These are phyloP conservation scores for Toxonevra muliebris DNA, from an alignment of 2,888 invertebrate species.

Conservation along the genomic window DNA sequence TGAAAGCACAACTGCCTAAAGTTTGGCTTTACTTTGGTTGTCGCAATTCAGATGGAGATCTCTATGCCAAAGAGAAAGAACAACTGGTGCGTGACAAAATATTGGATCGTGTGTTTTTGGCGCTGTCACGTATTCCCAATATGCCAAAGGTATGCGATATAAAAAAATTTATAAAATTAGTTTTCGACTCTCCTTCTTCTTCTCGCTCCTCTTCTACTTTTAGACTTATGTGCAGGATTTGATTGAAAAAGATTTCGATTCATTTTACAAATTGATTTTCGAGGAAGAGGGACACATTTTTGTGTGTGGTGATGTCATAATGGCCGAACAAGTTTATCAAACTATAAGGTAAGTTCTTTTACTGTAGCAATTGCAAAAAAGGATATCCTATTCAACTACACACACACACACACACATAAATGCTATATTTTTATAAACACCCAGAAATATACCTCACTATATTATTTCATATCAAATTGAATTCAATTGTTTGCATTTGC, in stretches of 20 bases:
- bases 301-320: slow-evolving; percentile 96
- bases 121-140: slow-evolving; percentile 81
- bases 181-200: background rate
- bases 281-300: slow-evolving; percentile 88
- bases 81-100: slow-evolving; percentile 76
- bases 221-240: slow-evolving; percentile 82
- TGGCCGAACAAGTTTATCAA: slow-evolving; percentile 95
- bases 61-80: slow-evolving; percentile 84
- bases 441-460: slow-evolving; percentile 3
- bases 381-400: too few species aligned
- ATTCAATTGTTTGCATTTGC: background rate
- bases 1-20: slow-evolving; percentile 60
- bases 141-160: slow-evolving; percentile 74
- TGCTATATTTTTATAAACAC: background rate
- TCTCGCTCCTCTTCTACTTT: background rate
- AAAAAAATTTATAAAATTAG: background rate
- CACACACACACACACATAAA: background rate
- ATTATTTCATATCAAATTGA: background rate
- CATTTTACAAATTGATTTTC: slow-evolving; percentile 81
- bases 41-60: slow-evolving; percentile 79
- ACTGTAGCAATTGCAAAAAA: background rate
- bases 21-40: slow-evolving; percentile 93
- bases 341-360: slow-evolving; percentile 76
- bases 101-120: slow-evolving; percentile 81
- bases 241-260: slow-evolving; percentile 80